These are phyloP conservation scores for Platynereis dumerilii DNA, from an alignment of 2,888 invertebrate genomes.

Conservation along the genomic window DNA sequence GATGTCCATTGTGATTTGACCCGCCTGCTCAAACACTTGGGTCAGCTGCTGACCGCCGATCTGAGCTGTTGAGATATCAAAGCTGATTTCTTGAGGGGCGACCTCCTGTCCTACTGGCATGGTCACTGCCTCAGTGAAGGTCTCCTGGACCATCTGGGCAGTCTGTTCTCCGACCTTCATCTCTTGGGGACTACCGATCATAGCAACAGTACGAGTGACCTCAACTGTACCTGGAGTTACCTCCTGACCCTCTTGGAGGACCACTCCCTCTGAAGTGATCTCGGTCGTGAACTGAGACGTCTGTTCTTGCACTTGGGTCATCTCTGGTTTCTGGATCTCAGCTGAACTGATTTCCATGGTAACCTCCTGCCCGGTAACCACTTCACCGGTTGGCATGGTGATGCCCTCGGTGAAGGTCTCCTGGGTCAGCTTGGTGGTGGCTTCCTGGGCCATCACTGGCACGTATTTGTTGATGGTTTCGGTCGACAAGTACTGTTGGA, in stretches of 20 bases:
- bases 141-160: conserved; percentile 2
- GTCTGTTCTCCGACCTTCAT: conserved; percentile 8
- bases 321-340: conserved; percentile 9
- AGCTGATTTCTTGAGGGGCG: conserved; percentile 23
- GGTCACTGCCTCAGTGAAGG: background rate
- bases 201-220: background rate
- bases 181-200: conserved; percentile 18
- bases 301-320: conserved; percentile 18
- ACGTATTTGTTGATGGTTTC: conserved; percentile 19
- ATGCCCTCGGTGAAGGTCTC: conserved; percentile 17
- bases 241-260: conserved; percentile 4
- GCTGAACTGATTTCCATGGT: conserved; percentile 23
- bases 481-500: conserved; percentile 10
- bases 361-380: conserved; percentile 15
- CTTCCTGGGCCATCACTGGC: conserved; percentile 3
- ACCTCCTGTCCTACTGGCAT: conserved; percentile 11
- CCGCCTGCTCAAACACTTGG: conserved; percentile 16
- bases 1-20: background rate
- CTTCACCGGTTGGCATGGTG: conserved; percentile 21
- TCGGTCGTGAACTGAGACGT: conserved; percentile 18
- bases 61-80: conserved; percentile 22
- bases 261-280: conserved; percentile 17
- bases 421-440: background rate
- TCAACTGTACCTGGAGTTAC: conserved; percentile 5
- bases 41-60: conserved; percentile 22